Percentiles rank a stretch among this genome's conserved stretches.
phyloP scores from a whole-genome alignment of 2,113 vertebrate genomes.

The Saguinus midas region DNA sequence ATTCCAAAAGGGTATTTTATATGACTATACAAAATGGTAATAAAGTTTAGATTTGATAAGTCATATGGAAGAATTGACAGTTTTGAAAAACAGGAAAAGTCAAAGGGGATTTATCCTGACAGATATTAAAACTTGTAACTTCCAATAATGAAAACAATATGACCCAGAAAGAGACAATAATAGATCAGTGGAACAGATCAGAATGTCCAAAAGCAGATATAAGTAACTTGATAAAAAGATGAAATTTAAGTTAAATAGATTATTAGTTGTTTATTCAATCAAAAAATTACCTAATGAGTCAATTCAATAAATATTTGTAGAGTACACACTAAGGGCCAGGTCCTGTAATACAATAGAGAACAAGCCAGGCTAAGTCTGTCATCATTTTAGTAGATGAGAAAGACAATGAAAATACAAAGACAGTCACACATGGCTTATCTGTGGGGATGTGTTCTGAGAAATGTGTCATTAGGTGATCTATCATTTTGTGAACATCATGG shows the following conservation, averaged over 20 bases:
- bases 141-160: background rate
- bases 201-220: background rate
- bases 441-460: background rate
- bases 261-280: background rate
- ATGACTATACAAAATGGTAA: background rate
- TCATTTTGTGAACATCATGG: background rate
- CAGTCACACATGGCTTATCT: background rate
- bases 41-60: background rate
- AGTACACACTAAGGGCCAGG: background rate
- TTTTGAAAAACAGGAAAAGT: background rate
- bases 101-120: background rate
- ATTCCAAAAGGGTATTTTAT: background rate
- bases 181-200: background rate
- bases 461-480: too few relatives aligned
- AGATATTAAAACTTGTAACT: background rate
- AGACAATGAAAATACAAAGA: background rate
- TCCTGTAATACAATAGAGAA: background rate
- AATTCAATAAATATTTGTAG: background rate
- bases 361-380: background rate
- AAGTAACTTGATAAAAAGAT: background rate
- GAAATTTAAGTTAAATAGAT: background rate
- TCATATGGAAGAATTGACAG: background rate
- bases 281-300: background rate
- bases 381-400: background rate
- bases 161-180: background rate